These are phyloP conservation scores for Crotalus adamanteus DNA, from an alignment of 2,797 vertebrate species.

Conservation along the genomic window DNA sequence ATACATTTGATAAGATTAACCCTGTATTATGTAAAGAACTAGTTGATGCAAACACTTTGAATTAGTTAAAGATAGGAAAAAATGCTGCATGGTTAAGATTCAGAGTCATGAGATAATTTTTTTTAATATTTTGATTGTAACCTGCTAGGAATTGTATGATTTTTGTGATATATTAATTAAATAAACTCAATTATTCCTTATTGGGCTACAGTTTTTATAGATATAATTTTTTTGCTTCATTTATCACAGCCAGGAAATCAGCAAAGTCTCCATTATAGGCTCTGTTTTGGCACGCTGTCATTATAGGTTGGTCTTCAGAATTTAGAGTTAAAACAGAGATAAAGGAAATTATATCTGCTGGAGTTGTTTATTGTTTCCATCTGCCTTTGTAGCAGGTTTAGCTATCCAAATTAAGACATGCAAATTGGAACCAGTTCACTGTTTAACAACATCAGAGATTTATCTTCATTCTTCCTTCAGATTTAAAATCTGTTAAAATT, in stretches of 20 bases:
- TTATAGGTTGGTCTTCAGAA: slow-evolving; percentile 30
- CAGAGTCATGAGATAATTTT: neutral
- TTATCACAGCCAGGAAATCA: neutral
- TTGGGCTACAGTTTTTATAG: neutral
- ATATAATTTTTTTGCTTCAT: neutral
- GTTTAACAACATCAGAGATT: slow-evolving; percentile 22
- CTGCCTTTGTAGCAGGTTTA: slow-evolving; percentile 30
- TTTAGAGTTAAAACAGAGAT: slow-evolving; percentile 22
- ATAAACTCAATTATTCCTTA: neutral
- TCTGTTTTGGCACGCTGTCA: neutral
- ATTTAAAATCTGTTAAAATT: neutral
- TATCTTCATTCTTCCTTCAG: slow-evolving; percentile 35
- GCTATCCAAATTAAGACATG: slow-evolving; percentile 9
- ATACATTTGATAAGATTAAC: neutral
- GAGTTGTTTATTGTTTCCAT: slow-evolving; percentile 51
- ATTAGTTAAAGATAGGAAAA: neutral
- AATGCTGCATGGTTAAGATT: neutral
- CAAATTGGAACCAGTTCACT: slow-evolving; percentile 22
- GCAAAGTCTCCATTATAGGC: neutral
- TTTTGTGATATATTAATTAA: neutral
- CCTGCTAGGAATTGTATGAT: neutral
- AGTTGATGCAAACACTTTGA: neutral
- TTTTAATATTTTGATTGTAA: neutral
- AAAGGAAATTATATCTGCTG: slow-evolving; percentile 27
- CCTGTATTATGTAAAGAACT: neutral